Base-by-base conservation (phyloP, 2,888 invertebrate genomes). In the Idaea dimidiata region DNA sequence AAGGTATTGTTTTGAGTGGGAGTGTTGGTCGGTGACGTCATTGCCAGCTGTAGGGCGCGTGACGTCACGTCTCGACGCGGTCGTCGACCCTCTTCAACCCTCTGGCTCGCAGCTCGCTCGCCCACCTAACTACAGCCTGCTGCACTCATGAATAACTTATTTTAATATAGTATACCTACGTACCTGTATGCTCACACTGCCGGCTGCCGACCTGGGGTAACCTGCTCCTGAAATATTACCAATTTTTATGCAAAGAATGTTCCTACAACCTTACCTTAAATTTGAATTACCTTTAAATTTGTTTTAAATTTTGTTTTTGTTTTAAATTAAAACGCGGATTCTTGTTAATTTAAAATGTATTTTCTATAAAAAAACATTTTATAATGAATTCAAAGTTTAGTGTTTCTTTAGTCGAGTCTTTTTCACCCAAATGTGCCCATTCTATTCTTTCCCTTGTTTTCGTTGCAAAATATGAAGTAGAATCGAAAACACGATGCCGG, bases 31-130 rank as follows among this genome's bases (percentile, higher is more conserved):
- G 63, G 78, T 91, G 91, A 91, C 89, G 91, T 92, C 91, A 88
- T 78, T 78, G 83, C 84, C 91, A 91, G 91, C 91, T 91, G 91
- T 90, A 89, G 88, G 88, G 88, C 87, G 90, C 82, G 75, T 91
- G 90, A 91, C 91, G 90, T 91, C 90, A 91, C 80, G 84, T 80
- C 80, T 81, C 80, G 81, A 72, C 81, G 82, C 81, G 88, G 85
- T 82, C 90, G 81, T 85, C 81, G 88, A 89, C 88, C 90, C 83
- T 84, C 87, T 85, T 81, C 78, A 79, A 76, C 80, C 77, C 75
- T 74, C 73, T 65, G 62, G 70, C 71, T 75, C 74, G 72, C 70
- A 69, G 78, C 78, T 72, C 72, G 69, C 77, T 43, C 43, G 43
- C 73, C 72, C 80, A 81, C 83, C 85, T 82, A 79, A 82, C 68